phyloP scores from a whole-genome alignment of 2,113 vertebrate species.

The Reinhardtius hippoglossoides region DNA sequence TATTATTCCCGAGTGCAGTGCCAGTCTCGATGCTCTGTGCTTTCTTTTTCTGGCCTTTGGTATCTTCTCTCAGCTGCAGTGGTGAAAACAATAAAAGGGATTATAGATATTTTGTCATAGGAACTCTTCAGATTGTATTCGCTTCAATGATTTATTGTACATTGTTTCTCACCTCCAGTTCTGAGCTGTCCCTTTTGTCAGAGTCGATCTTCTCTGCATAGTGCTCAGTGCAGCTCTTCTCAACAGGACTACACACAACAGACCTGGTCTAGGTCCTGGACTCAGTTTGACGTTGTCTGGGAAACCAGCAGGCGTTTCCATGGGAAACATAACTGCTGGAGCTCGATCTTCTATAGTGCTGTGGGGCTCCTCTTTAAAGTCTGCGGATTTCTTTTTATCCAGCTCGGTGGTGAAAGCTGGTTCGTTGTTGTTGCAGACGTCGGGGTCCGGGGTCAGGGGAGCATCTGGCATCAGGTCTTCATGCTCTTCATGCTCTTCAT shows the following conservation, averaged over 20 bases:
- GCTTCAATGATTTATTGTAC: not conserved
- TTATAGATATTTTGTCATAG: not conserved
- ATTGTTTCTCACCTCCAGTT: slow-evolving; percentile 70
- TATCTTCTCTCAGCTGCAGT: slow-evolving; percentile 80
- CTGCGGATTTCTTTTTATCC: slow-evolving; percentile 57
- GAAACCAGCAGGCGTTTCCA: slow-evolving; percentile 91
- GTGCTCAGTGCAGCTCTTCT: slow-evolving; percentile 59
- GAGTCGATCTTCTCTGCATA: slow-evolving; percentile 34
- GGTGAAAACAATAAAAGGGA: slow-evolving; percentile 4
- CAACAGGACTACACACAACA: slow-evolving; percentile 63
- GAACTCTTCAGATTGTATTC: not conserved
- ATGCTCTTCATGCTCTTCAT: slow-evolving; percentile 75
- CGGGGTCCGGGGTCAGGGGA: slow-evolving; percentile 62
- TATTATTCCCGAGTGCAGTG: slow-evolving; percentile 84
- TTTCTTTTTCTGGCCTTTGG: slow-evolving; percentile 85
- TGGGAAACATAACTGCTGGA: slow-evolving; percentile 93
- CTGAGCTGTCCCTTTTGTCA: slow-evolving; percentile 73
- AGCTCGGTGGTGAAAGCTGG: slow-evolving; percentile 64
- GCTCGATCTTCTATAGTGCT: slow-evolving; percentile 79
- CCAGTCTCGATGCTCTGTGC: slow-evolving; percentile 85
- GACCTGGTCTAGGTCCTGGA: slow-evolving; percentile 76
- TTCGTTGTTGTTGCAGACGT: slow-evolving; percentile 77
- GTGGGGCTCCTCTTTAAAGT: slow-evolving; percentile 77
- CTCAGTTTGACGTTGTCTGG: slow-evolving; percentile 82
- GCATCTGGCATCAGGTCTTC: slow-evolving; percentile 66